Conservation (phyloP, 2,113 vertebrate genomes). For the Megaleporinus macrocephalus region DNA sequence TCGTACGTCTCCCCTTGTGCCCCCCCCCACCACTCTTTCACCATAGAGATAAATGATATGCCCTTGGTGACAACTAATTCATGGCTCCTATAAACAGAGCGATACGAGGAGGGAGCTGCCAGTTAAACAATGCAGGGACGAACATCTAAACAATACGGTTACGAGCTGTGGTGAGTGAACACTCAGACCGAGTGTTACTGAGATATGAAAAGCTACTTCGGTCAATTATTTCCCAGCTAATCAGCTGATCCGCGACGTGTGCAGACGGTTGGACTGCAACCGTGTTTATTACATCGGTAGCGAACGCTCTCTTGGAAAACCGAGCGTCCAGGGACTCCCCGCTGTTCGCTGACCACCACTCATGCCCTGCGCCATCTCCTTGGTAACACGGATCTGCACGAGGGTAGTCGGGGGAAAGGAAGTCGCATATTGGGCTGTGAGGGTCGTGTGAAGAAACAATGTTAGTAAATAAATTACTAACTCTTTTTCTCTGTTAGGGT, state of each 20-base stretch:
- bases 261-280: not conserved
- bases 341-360: conserved; percentile 15
- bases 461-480: not conserved
- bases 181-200: not conserved
- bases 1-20: conserved; percentile 17
- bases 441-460: not conserved
- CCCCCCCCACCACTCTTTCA: conserved; percentile 6
- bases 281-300: not conserved
- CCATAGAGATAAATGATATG: not conserved
- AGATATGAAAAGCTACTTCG: not conserved
- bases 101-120: not conserved
- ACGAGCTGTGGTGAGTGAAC: not conserved
- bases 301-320: not conserved
- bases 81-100: not conserved
- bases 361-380: not conserved
- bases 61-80: conserved; percentile 9
- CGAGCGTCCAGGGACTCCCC: conserved; percentile 11
- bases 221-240: not conserved
- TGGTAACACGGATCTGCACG: not conserved
- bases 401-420: not conserved
- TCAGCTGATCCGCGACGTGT: not conserved
- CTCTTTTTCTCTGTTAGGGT: not conserved
- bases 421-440: not conserved
- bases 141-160: not conserved
- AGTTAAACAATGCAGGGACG: not conserved